Conservation (phyloP, 92 coral and sea anemone genomes). For the Hydrozoanthus gracilis region DNA sequence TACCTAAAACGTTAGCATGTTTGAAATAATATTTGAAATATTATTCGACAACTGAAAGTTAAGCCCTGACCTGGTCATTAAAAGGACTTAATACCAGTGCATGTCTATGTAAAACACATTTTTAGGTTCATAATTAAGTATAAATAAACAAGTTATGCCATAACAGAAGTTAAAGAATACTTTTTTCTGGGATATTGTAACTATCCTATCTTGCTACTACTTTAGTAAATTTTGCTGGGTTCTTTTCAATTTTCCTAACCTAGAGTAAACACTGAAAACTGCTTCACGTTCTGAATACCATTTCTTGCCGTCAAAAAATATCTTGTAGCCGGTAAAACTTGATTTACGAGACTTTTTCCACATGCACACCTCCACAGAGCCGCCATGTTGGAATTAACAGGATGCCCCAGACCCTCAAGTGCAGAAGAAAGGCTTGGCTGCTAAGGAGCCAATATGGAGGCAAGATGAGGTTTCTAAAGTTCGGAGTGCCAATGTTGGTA, state of each 20-base stretch:
- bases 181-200: too few species aligned
- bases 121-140: too few species aligned
- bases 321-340: conserved; percentile 22
- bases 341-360: conserved; percentile 42
- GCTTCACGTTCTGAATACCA: background rate
- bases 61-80: too few species aligned
- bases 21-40: too few species aligned
- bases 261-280: background rate
- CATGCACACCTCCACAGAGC: conserved; percentile 55
- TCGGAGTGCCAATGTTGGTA: conserved; percentile 94
- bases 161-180: too few species aligned
- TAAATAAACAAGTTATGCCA: too few species aligned
- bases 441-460: conserved; percentile 80
- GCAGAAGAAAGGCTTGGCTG: conserved; percentile 39
- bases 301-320: background rate
- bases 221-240: background rate
- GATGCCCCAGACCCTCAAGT: conserved; percentile 34
- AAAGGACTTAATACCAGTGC: too few species aligned
- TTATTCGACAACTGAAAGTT: too few species aligned
- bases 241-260: background rate
- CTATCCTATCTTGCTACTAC: too few species aligned
- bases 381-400: conserved; percentile 62
- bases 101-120: too few species aligned
- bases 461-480: conserved; percentile 79
- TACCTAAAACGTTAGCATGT: too few species aligned